Conservation (phyloP, 2,797 vertebrate genomes). For the Phataginus tricuspis region DNA sequence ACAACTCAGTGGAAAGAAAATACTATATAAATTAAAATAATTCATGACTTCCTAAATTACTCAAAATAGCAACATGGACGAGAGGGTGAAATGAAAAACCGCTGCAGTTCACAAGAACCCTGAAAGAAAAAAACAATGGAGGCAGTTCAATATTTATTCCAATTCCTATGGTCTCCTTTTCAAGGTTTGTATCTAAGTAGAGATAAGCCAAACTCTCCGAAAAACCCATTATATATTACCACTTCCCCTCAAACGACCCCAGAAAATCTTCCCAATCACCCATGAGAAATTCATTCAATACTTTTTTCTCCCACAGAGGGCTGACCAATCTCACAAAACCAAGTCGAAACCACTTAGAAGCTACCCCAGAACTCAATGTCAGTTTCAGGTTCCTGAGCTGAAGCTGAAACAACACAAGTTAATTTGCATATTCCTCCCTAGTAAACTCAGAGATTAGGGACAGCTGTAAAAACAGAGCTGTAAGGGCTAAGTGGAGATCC, state of each 20-base stretch:
- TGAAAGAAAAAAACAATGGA: background rate
- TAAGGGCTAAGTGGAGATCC: background rate
- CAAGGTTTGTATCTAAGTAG: background rate
- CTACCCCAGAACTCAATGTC: constrained; percentile 51
- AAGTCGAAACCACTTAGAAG: background rate
- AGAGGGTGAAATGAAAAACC: background rate
- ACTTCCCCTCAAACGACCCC: background rate
- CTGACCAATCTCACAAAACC: constrained; percentile 31
- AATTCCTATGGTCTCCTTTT: constrained; percentile 27
- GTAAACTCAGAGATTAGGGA: background rate
- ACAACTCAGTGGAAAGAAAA: constrained; percentile 46
- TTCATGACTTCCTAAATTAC: constrained; percentile 51
- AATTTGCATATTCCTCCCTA: constrained; percentile 41
- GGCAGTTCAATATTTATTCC: background rate
- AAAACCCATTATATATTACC: background rate
- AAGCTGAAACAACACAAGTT: constrained; percentile 31
- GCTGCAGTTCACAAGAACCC: background rate
- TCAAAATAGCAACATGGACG: constrained; percentile 52
- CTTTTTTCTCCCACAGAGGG: background rate
- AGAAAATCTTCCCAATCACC: background rate
- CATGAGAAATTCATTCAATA: constrained; percentile 12
- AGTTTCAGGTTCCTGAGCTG: constrained; percentile 46
- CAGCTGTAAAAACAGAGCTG: background rate
- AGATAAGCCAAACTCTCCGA: background rate
- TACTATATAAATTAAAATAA: constrained; percentile 21